phyloP scores from a whole-genome alignment of 2,888 invertebrate species.

The Netelia inedita region DNA sequence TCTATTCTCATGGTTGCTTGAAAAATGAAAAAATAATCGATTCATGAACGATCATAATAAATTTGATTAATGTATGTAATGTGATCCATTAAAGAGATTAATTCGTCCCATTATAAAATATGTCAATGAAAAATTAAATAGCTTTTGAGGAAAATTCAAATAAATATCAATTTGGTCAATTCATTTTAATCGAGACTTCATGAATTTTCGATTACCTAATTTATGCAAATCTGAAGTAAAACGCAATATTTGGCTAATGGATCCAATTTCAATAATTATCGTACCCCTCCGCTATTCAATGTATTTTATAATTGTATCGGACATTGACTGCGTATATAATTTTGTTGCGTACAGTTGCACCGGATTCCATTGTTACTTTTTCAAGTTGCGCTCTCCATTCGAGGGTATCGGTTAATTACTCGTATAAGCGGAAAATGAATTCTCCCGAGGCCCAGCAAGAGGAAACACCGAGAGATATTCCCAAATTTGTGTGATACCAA shows the following conservation, averaged over 20 bases:
- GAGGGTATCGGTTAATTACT: too few relatives aligned
- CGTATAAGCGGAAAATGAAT: too few relatives aligned
- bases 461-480: too few relatives aligned
- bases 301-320: neutral
- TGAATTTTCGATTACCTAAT: neutral
- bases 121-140: neutral
- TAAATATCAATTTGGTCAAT: neutral
- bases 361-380: neutral
- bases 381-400: too few relatives aligned
- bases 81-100: too few relatives aligned
- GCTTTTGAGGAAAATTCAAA: neutral
- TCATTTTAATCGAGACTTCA: neutral
- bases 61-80: too few relatives aligned
- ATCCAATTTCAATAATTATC: neutral
- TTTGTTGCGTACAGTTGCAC: neutral
- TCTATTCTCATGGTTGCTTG: neutral
- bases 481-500: too few relatives aligned
- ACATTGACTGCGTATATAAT: too few relatives aligned
- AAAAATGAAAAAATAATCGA: constrained; percentile 3
- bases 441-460: too few relatives aligned
- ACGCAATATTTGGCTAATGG: neutral
- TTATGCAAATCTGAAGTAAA: neutral
- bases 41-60: neutral
- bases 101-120: neutral
- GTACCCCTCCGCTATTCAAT: neutral